A percentile compares a stretch with the other conserved stretches of the same genome.
Evolutionary conservation across 1,140 invertebrate species (phyloP).

Genomic region (Stenopsyche tienmushanensis): DNA sequence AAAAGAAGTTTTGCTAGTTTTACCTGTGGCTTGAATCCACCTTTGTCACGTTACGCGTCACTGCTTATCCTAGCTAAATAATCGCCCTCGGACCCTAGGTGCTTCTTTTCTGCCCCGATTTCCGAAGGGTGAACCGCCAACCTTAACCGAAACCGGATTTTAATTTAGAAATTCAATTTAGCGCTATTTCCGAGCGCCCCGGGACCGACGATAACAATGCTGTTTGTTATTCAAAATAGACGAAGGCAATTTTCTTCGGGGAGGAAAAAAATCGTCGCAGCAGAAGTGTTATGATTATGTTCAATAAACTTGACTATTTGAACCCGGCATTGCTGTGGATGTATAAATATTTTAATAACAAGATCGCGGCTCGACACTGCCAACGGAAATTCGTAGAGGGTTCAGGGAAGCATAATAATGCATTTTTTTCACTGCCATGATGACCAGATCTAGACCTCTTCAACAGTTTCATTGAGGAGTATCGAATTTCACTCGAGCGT

Average conservation of each 20-base stretch:
- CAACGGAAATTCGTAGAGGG: too few species aligned
- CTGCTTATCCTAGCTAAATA: constrained; percentile 26
- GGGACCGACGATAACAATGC: constrained; percentile 28
- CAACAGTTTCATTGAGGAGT: too few species aligned
- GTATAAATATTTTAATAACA: too few species aligned
- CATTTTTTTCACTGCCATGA: too few species aligned
- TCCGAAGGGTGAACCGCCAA: constrained; percentile 13
- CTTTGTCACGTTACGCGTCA: constrained; percentile 39
- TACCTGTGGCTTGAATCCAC: constrained; percentile 35
- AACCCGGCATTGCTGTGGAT: too few species aligned
- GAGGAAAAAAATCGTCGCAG: constrained; percentile 5
- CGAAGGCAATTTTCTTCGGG: constrained; percentile 34
- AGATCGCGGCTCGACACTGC: too few species aligned
- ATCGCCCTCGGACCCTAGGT: neutral
- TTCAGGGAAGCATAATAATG: too few species aligned
- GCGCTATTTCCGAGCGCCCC: constrained; percentile 28
- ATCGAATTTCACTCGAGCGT: too few species aligned
- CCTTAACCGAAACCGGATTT: constrained; percentile 35
- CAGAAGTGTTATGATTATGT: too few species aligned
- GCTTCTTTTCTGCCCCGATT: neutral
- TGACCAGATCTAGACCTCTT: too few species aligned
- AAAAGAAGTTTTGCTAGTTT: too few species aligned
- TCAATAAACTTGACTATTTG: too few species aligned
- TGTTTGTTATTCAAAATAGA: constrained; percentile 41
- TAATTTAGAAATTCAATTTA: constrained; percentile 42